These are phyloP conservation scores for Schizaphis graminum DNA, from an alignment of 2,888 invertebrate species.

Conservation along the genomic window DNA sequence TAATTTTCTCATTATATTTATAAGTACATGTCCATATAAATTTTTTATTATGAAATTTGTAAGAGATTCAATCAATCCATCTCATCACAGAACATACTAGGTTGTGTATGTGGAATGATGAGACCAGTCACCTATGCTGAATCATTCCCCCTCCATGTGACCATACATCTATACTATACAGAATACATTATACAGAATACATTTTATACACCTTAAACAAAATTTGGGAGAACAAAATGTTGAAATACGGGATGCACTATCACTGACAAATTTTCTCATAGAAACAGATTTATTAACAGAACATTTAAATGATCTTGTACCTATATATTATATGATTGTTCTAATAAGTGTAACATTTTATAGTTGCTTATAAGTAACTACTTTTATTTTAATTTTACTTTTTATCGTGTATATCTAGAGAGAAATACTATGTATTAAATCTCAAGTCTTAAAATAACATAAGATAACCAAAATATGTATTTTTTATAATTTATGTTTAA, in stretches of 20 bases:
- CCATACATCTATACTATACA: neutral
- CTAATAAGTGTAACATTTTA: neutral
- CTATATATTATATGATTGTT: neutral
- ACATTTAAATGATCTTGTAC: neutral
- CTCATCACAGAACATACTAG: neutral
- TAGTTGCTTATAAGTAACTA: neutral
- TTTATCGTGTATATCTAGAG: neutral
- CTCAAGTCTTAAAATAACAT: neutral
- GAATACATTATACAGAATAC: neutral
- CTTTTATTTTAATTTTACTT: neutral
- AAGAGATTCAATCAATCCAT: neutral
- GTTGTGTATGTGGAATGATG: neutral
- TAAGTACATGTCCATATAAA: neutral
- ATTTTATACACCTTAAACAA: neutral
- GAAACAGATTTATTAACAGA: neutral
- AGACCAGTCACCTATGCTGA: neutral
- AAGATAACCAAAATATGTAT: neutral
- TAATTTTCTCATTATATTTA: neutral
- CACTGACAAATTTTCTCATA: neutral
- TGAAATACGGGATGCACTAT: neutral
- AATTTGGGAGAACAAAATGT: neutral
- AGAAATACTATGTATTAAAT: neutral
- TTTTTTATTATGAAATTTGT: neutral
- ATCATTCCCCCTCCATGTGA: neutral
- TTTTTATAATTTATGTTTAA: neutral